phyloP scores from a whole-genome alignment of 2,113 vertebrate species.

The Diadophis punctatus region DNA sequence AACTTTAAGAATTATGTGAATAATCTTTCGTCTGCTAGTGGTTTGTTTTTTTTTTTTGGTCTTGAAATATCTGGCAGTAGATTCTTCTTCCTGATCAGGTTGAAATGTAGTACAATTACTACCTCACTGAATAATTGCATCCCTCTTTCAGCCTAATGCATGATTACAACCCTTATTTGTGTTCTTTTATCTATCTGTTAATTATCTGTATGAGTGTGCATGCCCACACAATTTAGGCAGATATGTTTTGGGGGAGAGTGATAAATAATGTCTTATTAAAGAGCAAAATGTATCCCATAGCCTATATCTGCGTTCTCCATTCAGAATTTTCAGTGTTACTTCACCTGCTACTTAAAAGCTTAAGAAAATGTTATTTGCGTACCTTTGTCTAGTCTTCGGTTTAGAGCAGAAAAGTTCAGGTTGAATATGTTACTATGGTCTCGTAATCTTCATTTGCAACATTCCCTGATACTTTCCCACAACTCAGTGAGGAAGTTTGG shows the following conservation, averaged over 20 bases:
- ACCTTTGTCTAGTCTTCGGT: neutral
- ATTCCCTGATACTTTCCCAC: neutral
- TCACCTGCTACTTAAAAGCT: neutral
- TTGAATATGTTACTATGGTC: neutral
- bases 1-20: neutral
- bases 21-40: neutral
- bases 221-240: neutral
- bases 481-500: neutral
- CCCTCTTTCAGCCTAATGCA: neutral
- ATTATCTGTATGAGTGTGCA: neutral
- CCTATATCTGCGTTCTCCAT: neutral
- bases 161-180: neutral
- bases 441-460: neutral
- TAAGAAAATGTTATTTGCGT: neutral
- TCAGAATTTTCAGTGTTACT: neutral
- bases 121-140: neutral
- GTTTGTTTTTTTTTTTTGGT: too few relatives aligned
- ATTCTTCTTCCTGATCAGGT: neutral
- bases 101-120: neutral
- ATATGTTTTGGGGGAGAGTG: neutral
- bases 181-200: constrained; percentile 5
- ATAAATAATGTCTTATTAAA: neutral
- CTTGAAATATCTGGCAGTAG: neutral
- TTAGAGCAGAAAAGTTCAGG: neutral
- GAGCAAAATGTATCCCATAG: neutral